These are phyloP conservation scores for Synanthedon vespiformis DNA, from an alignment of 2,888 invertebrate species.

Conservation along the genomic window DNA sequence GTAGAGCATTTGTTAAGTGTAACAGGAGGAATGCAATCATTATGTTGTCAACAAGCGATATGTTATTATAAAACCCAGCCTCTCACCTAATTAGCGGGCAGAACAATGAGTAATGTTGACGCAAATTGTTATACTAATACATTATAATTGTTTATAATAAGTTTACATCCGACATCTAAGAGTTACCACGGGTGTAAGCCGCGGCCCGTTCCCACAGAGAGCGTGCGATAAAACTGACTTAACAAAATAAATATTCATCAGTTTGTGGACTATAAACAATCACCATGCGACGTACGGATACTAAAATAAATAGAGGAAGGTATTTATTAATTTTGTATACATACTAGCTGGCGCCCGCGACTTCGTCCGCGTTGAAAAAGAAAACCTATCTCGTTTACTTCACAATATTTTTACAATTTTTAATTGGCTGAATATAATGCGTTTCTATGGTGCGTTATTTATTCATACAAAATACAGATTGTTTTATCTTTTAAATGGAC, in stretches of 20 bases:
- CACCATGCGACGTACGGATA: conserved; percentile 23
- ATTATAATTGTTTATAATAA: conserved; percentile 22
- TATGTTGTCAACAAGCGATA: neutral
- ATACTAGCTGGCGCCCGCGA: too few species aligned
- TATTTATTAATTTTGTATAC: conserved; percentile 4
- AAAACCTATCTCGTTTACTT: too few species aligned
- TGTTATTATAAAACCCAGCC: neutral
- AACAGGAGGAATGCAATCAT: neutral
- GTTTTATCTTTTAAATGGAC: too few species aligned
- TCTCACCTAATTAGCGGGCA: neutral
- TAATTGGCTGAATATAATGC: too few species aligned
- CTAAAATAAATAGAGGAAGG: conserved; percentile 12
- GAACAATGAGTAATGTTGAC: neutral
- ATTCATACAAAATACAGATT: too few species aligned
- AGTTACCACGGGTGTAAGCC: conserved; percentile 12
- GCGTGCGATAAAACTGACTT: conserved; percentile 55
- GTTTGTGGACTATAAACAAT: conserved; percentile 56
- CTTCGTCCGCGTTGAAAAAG: too few species aligned
- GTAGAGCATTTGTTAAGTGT: too few species aligned
- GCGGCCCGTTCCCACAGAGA: conserved; percentile 48
- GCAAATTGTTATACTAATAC: neutral
- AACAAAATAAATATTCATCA: conserved; percentile 68
- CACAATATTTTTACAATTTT: too few species aligned
- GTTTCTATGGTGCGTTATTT: too few species aligned
- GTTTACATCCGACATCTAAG: conserved; percentile 23